Evolutionary conservation across 2,888 invertebrate species (phyloP), one percentile per base, ranked within the genome.

Genomic region (Tipula unca): DNA sequence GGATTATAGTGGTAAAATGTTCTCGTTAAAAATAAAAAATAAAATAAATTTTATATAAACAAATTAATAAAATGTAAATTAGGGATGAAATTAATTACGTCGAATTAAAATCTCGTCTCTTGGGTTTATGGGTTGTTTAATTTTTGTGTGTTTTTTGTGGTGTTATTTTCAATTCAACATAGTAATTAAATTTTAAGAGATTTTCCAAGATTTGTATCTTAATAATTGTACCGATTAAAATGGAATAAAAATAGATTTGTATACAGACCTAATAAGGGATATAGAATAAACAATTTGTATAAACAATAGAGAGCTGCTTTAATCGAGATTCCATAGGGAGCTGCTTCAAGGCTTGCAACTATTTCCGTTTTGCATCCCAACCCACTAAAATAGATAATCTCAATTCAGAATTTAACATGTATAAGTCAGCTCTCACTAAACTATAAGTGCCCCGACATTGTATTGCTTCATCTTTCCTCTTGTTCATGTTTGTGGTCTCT

Each of bases 1-100:
- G 69, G 69, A 69, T 69, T 69, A 25, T 69, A 69, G 69, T 69
- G 69, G 25, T 25, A 69, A 69, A n/a, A 69, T 69, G 69, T 69
- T 69, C 69, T 69, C 69, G 25, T 69, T 13, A 69, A 69, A 69
- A 69, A 25, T 10, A 48, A n/a, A 48, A 17, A 48, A 48, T n/a
- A n/a, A n/a, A n/a, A n/a, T n/a, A 48, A n/a, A 48, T 69, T 8
- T 25, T 69, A 69, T 69, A 69, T 13, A 69, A 69, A 69, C 69
- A 69, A 69, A 69, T 69, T 69, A 69, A 69, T 69, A 69, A 69
- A 69, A 69, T 69, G 69, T 69, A 69, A 69, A 69, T 69, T 69
- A 69, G 69, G 69, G 69, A 69, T 69, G 10, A 69, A 69, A 69
- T 69, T 69, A 69, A 69, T 69, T 69, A 69, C 69, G n/a, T 25